A percentile compares a stretch with the other conserved stretches of the same genome.
Conservation (phyloP, 1,140 invertebrate genomes). For the Drosophila ananassae region DNA sequence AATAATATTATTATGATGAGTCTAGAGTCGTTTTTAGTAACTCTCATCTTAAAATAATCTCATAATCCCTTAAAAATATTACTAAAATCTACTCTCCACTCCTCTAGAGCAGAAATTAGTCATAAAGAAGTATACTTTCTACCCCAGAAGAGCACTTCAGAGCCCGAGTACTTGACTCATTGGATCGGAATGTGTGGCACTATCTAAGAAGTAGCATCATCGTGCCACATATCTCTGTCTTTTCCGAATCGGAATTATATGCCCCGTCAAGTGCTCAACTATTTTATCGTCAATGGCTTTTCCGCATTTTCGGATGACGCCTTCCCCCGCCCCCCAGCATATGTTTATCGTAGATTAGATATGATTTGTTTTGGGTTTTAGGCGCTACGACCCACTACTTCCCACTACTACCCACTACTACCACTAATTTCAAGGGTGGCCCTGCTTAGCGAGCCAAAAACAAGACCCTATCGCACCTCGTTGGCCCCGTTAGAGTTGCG, state of each 20-base stretch:
- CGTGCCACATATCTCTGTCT: background rate
- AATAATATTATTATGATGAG: no score
- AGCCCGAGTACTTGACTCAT: no score
- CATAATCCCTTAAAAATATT: no score
- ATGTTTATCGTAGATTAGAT: constrained; percentile 57
- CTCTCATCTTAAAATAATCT: no score
- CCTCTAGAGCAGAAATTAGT: no score
- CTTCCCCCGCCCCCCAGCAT: constrained; percentile 9
- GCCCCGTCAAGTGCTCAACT: constrained; percentile 25
- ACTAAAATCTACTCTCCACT: no score
- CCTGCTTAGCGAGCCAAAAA: constrained; percentile 17
- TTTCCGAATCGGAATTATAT: constrained; percentile 19
- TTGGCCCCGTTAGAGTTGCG: constrained; percentile 51
- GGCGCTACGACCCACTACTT: constrained; percentile 5
- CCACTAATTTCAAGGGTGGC: constrained; percentile 50
- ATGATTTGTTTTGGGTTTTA: constrained; percentile 39
- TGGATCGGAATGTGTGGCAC: no score
- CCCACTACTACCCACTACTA: constrained; percentile 8
- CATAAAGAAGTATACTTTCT: no score
- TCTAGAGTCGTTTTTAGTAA: no score
- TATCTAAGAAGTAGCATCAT: no score
- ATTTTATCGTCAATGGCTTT: constrained; percentile 41
- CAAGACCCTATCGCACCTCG: constrained; percentile 36
- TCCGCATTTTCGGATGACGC: constrained; percentile 21
- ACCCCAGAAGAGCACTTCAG: no score